Percentiles rank a stretch among this genome's conserved stretches.
Evolutionary conservation across 2,888 invertebrate genomes (phyloP).

Genomic region (Pheosia tremula): DNA sequence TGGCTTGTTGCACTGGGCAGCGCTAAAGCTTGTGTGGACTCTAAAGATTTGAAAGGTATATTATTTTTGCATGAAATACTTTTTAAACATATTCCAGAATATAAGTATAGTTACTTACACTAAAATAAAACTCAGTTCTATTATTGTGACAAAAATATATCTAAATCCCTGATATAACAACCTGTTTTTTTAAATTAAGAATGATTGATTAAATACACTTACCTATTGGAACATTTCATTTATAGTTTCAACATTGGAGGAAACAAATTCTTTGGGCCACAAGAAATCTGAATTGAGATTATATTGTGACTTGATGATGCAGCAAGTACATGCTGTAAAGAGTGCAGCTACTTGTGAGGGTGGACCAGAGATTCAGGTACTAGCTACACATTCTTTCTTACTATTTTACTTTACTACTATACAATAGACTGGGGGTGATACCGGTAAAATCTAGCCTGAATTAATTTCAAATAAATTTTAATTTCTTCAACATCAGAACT

Average conservation of each 20-base stretch:
- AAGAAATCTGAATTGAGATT: conserved; percentile 91
- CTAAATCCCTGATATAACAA: no score
- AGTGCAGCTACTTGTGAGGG: conserved; percentile 84
- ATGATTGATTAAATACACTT: no score
- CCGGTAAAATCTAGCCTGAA: no score
- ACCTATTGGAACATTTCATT: conserved; percentile 8
- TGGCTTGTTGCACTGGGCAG: conserved; percentile 93
- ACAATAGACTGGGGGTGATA: no score
- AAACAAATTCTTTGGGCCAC: conserved; percentile 86
- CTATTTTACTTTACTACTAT: no score
- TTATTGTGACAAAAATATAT: no score
- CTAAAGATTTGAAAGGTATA: conserved; percentile 65
- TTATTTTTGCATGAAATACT: background rate
- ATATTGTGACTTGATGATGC: conserved; percentile 93
- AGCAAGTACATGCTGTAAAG: conserved; percentile 91
- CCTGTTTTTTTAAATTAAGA: no score
- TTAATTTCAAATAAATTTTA: no score
- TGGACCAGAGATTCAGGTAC: conserved; percentile 85
- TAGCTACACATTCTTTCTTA: no score
- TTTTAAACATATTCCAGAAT: conserved; percentile 3
- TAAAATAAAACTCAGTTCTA: no score
- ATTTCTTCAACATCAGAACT: no score
- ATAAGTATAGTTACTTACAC: no score
- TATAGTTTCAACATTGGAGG: conserved; percentile 75
- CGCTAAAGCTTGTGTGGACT: conserved; percentile 89